phyloP scores from a whole-genome alignment of 2,113 vertebrate genomes.

The Sturnira hondurensis region DNA sequence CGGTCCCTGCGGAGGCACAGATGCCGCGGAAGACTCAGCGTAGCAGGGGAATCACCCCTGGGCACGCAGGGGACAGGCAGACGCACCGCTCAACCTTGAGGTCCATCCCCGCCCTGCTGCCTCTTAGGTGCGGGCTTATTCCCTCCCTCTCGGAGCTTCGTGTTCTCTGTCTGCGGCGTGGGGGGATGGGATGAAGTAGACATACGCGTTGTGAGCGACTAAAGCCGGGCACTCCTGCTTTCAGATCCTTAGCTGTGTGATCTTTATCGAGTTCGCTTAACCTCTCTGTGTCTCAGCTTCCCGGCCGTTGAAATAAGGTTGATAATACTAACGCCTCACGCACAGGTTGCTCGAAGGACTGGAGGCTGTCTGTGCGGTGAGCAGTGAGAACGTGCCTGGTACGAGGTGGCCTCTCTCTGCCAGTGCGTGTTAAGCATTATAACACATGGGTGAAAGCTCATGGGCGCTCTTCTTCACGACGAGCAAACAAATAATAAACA shows the following conservation, averaged over 20 bases:
- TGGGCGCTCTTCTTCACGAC: fast-evolving
- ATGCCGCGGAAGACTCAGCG: fast-evolving
- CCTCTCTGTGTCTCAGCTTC: background rate
- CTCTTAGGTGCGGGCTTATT: background rate
- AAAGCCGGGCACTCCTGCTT: background rate
- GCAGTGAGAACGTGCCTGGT: fast-evolving
- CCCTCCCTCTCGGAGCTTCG: fast-evolving
- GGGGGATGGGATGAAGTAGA: fast-evolving
- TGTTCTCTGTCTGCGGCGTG: background rate
- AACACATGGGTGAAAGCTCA: fast-evolving
- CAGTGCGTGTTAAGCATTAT: fast-evolving
- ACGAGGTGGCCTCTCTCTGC: background rate
- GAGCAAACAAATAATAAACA: background rate
- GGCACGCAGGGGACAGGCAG: background rate
- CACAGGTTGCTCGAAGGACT: fast-evolving
- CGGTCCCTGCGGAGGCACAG: background rate
- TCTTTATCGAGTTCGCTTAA: background rate
- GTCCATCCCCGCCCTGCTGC: background rate
- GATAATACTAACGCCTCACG: fast-evolving
- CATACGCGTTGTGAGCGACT: fast-evolving
- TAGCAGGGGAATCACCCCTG: fast-evolving
- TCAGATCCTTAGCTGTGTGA: background rate
- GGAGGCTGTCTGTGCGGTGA: fast-evolving
- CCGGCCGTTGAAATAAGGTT: background rate
- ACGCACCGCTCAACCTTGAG: background rate